Percentiles rank a stretch among this genome's conserved stretches.
phyloP scores from a whole-genome alignment of 2,797 vertebrate genomes.

The Microcaecilia unicolor region DNA sequence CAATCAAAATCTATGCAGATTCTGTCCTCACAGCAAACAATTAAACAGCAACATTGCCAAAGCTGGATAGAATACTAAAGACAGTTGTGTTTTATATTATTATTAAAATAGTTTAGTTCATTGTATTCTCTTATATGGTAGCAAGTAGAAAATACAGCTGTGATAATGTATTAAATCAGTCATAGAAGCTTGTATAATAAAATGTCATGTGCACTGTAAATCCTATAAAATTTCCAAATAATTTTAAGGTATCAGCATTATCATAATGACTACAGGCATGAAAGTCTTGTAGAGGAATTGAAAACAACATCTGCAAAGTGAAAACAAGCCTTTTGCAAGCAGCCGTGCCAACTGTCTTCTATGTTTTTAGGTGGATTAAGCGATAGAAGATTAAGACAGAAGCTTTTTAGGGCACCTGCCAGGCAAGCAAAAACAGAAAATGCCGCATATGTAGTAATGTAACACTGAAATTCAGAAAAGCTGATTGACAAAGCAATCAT shows the following conservation, averaged over 20 bases:
- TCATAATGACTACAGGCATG: slow-evolving; percentile 26
- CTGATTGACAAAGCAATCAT: slow-evolving; percentile 41
- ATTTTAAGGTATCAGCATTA: slow-evolving; percentile 36
- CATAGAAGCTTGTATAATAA: too few species aligned
- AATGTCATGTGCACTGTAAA: background rate
- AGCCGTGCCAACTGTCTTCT: slow-evolving; percentile 27
- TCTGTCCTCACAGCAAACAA: too few species aligned
- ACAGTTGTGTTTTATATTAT: too few species aligned
- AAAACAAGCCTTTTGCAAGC: slow-evolving; percentile 12
- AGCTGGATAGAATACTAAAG: too few species aligned
- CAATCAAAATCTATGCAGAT: too few species aligned
- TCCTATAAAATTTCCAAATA: too few species aligned
- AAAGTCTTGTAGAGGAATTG: slow-evolving; percentile 15
- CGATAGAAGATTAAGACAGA: slow-evolving; percentile 44
- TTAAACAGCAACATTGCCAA: too few species aligned
- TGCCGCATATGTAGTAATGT: slow-evolving; percentile 25
- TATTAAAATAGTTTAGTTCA: too few species aligned
- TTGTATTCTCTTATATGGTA: too few species aligned
- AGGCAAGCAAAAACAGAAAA: slow-evolving; percentile 33
- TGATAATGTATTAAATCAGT: too few species aligned
- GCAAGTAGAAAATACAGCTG: too few species aligned
- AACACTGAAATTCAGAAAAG: slow-evolving; percentile 36
- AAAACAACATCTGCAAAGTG: slow-evolving; percentile 20
- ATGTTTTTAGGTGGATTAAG: slow-evolving; percentile 47
- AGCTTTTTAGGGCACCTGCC: slow-evolving; percentile 25